Conservation (phyloP, 2,797 vertebrate genomes). For the Pelodytes ibericus region DNA sequence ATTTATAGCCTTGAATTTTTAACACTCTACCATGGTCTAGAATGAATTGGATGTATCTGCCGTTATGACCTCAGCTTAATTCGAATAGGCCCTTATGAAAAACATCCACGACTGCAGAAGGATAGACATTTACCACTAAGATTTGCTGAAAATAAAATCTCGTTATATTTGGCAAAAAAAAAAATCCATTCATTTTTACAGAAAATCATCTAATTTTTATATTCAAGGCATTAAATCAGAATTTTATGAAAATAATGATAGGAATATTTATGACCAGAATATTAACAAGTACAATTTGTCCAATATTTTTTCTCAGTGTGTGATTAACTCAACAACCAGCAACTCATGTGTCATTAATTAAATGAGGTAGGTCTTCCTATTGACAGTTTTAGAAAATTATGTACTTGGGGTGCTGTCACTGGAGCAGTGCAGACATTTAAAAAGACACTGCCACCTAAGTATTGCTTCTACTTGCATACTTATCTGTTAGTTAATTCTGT, state of each 20-base stretch:
- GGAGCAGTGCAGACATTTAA: neutral
- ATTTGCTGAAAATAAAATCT: neutral
- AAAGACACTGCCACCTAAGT: neutral
- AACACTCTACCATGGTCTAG: neutral
- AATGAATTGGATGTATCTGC: neutral
- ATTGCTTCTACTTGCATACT: neutral
- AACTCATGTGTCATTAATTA: neutral
- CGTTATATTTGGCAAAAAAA: neutral
- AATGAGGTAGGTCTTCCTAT: neutral
- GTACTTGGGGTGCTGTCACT: neutral
- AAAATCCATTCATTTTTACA: neutral
- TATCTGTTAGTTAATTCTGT: too few relatives aligned
- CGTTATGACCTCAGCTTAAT: conserved; percentile 20
- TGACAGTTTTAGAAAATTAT: neutral
- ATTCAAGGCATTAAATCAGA: neutral
- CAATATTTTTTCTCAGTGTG: neutral
- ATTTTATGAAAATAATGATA: neutral
- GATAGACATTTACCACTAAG: conserved; percentile 15
- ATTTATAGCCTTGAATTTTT: neutral
- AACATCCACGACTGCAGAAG: neutral
- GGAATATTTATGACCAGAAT: neutral
- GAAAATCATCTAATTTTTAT: neutral
- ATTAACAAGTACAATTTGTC: neutral
- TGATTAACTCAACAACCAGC: neutral
- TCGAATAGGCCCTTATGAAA: neutral